Percentiles rank a stretch among this genome's conserved stretches.
Conservation (phyloP, 2,113 vertebrate species). For the Montifringilla adamsi region DNA sequence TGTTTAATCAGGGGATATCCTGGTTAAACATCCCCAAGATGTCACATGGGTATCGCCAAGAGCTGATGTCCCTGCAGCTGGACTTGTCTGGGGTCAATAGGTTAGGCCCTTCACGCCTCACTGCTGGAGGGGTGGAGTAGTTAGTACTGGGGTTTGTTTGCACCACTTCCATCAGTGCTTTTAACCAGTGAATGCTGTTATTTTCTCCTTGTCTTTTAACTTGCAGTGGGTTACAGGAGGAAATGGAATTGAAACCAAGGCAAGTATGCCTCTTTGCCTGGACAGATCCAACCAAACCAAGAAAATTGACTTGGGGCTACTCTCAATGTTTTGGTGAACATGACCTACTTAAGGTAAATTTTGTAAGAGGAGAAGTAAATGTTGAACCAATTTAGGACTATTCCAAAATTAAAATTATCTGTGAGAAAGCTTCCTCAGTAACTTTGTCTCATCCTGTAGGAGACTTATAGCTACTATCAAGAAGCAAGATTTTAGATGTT, state of each 20-base stretch:
- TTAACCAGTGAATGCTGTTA: background rate
- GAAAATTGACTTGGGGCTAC: constrained; percentile 83
- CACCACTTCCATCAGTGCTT: background rate
- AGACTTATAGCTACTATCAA: background rate
- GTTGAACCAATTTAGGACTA: background rate
- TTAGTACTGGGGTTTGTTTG: background rate
- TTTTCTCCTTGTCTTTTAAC: background rate
- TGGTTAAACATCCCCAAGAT: background rate
- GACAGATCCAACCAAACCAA: constrained; percentile 84
- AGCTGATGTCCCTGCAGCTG: background rate
- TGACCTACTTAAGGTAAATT: constrained; percentile 86
- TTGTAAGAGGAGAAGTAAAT: background rate
- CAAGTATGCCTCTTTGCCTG: constrained; percentile 86
- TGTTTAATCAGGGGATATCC: background rate
- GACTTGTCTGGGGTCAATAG: background rate
- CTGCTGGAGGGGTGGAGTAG: background rate
- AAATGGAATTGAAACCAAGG: constrained; percentile 77
- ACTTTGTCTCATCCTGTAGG: background rate
- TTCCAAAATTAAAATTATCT: background rate
- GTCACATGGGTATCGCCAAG: background rate
- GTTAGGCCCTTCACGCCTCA: background rate
- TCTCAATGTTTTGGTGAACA: constrained; percentile 80
- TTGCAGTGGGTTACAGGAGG: constrained; percentile 73
- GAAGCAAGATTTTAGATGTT: background rate
- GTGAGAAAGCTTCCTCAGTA: background rate